Evolutionary conservation across 1,140 invertebrate genomes (phyloP), one percentile per base, ranked within the genome.

Genomic region (Drosophila cardini): DNA sequence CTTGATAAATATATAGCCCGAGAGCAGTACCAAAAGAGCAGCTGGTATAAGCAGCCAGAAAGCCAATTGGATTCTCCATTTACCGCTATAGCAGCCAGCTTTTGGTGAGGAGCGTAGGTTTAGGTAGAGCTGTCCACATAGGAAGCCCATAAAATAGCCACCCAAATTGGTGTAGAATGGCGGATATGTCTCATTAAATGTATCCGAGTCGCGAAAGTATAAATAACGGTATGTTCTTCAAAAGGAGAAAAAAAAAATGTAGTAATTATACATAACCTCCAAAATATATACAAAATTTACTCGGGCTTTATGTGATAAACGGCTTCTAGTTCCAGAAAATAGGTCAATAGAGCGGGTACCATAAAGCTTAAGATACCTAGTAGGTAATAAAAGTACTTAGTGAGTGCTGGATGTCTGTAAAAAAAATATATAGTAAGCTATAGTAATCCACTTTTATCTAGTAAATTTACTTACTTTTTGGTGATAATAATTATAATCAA

Each of bases 401-500:
- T 91, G 4, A 90, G 69, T 38, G 71, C 67, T 2, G 76, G 92
- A 55, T 79, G 92, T 67, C 82, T 93, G 56, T 73, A 76, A 77
- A 15, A 8, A 2, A 4, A 15, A 42, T 36, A 4, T 26, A 3
- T 57, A 26, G 7, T 3, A 46, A 1, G 5, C 1, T 18, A 4
- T 15, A 26, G 10, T 21, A 2, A 11, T n/a, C 21, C 8, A 36
- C 1, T 10, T 13, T 9, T 0, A 4, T 9, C 7, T 6, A 13
- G 2, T 2, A 26, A 8, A 0, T 5, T 2, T 16, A 13, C 72
- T 52, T 52, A 90, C 81, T 84, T 80, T 21, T 81, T 87, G 11
- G 83, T 90, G 11, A 93, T 50, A 68, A 94, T 90, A 10, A 93
- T 83, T 63, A 93, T 91, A 0, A 95, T 86, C 10, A 95, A 93